Conservation (phyloP, 2,113 vertebrate genomes). For the Oxyura jamaicensis region DNA sequence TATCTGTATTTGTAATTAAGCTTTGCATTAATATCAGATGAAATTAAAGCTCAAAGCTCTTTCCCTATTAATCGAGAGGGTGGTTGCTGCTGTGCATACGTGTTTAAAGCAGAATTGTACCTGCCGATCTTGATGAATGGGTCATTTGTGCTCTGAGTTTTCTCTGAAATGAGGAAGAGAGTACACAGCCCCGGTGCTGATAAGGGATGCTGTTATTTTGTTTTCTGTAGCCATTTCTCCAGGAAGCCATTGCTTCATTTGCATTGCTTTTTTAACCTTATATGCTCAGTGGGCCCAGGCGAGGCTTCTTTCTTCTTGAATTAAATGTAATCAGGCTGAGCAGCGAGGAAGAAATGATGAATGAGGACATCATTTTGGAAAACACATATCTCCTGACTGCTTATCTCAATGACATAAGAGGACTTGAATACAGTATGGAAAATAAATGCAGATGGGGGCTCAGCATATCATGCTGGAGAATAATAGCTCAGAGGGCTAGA, state of each 20-base stretch:
- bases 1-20: slow-evolving; percentile 31
- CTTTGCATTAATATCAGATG: slow-evolving; percentile 22
- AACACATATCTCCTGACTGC: slow-evolving; percentile 69
- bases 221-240: slow-evolving; percentile 21
- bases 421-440: slow-evolving; percentile 58
- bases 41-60: slow-evolving; percentile 28
- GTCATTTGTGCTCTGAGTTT: slow-evolving; percentile 38
- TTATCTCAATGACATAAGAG: slow-evolving; percentile 73
- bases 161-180: slow-evolving; percentile 45
- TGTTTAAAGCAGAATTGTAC: slow-evolving; percentile 41
- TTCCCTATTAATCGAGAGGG: not conserved
- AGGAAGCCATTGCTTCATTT: slow-evolving; percentile 50
- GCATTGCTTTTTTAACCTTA: slow-evolving; percentile 74
- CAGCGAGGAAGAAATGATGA: slow-evolving; percentile 72
- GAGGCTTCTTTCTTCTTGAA: slow-evolving; percentile 63
- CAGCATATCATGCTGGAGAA: slow-evolving; percentile 38
- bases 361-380: slow-evolving; percentile 66
- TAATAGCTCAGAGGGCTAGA: slow-evolving; percentile 46
- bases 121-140: slow-evolving; percentile 66
- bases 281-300: slow-evolving; percentile 46
- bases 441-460: slow-evolving; percentile 54
- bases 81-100: not conserved
- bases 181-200: not conserved
- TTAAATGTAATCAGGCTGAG: slow-evolving; percentile 73
- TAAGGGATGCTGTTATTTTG: slow-evolving; percentile 48